phyloP scores from a whole-genome alignment of 2,113 vertebrate species.

The Accipiter cooperii region DNA sequence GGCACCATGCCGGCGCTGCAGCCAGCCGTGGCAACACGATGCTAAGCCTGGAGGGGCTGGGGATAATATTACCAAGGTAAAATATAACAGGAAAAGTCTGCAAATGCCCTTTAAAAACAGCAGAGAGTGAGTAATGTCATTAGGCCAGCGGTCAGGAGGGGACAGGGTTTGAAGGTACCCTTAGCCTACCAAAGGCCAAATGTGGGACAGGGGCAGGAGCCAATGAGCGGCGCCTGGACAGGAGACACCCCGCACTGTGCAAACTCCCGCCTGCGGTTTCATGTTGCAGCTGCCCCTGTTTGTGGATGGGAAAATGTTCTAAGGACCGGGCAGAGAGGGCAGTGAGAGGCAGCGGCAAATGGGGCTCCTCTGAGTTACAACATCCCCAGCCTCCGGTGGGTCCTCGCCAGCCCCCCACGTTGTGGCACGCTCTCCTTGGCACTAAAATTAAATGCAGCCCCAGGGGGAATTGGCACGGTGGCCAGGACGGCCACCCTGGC shows the following conservation, averaged over 20 bases:
- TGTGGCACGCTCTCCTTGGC: neutral
- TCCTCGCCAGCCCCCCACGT: neutral
- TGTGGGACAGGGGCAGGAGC: constrained; percentile 26
- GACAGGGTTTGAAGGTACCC: constrained; percentile 32
- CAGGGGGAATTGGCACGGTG: fast-evolving
- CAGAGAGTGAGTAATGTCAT: constrained; percentile 23
- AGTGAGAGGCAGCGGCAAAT: constrained; percentile 43
- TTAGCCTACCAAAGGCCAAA: constrained; percentile 29
- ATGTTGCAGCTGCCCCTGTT: constrained; percentile 53
- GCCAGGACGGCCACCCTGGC: fast-evolving
- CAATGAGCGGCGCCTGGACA: constrained; percentile 31
- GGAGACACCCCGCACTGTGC: constrained; percentile 53
- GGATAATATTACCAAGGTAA: constrained; percentile 57
- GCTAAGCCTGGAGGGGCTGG: constrained; percentile 20
- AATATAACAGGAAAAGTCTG: constrained; percentile 60
- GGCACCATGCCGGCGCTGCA: neutral
- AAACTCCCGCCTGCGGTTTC: constrained; percentile 28
- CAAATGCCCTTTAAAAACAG: constrained; percentile 58
- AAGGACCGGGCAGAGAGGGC: neutral
- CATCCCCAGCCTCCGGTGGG: neutral
- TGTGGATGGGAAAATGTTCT: constrained; percentile 11
- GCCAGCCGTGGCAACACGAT: neutral
- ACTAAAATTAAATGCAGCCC: neutral
- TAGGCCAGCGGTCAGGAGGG: constrained; percentile 55
- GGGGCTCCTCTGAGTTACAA: neutral